These are phyloP conservation scores for Latheticus oryzae DNA, from an alignment of 2,888 invertebrate genomes.

Conservation along the genomic window DNA sequence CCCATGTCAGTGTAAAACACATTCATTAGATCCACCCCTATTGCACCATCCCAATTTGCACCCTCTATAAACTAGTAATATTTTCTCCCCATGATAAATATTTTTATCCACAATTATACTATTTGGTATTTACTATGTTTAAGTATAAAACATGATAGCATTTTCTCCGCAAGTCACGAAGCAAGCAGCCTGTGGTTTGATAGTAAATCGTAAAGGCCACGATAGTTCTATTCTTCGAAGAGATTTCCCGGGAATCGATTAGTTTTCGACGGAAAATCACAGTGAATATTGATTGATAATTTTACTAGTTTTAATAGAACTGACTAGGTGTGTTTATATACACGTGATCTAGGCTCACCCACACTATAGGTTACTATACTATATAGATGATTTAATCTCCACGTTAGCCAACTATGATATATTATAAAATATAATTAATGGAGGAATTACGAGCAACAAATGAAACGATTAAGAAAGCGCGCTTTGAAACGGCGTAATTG, in stretches of 20 bases:
- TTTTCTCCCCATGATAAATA: constrained; percentile 1
- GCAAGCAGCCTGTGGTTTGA: constrained; percentile 36
- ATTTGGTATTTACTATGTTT: constrained; percentile 7
- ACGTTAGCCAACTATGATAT: constrained; percentile 51
- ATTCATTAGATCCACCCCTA: constrained; percentile 34
- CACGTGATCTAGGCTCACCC: constrained; percentile 32
- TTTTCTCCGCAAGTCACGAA: constrained; percentile 44
- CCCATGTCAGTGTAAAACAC: constrained; percentile 31
- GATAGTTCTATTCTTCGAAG: background rate
- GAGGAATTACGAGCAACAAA: constrained; percentile 50
- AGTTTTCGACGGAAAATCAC: constrained; percentile 23
- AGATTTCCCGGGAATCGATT: constrained; percentile 6
- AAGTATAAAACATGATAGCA: constrained; percentile 42
- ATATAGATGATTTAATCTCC: constrained; percentile 52
- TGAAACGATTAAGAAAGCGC: constrained; percentile 49
- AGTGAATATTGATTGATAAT: constrained; percentile 1
- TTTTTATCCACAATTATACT: background rate
- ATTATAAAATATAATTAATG: constrained; percentile 52
- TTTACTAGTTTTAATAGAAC: constrained; percentile 6
- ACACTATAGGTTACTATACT: constrained; percentile 37
- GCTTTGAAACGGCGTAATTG: constrained; percentile 46
- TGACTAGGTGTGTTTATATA: constrained; percentile 17
- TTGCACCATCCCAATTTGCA: constrained; percentile 21
- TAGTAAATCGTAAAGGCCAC: constrained; percentile 1
- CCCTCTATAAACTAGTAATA: constrained; percentile 1